Evolutionary conservation across 2,888 invertebrate species (phyloP).

Genomic region (Linyphia triangularis): DNA sequence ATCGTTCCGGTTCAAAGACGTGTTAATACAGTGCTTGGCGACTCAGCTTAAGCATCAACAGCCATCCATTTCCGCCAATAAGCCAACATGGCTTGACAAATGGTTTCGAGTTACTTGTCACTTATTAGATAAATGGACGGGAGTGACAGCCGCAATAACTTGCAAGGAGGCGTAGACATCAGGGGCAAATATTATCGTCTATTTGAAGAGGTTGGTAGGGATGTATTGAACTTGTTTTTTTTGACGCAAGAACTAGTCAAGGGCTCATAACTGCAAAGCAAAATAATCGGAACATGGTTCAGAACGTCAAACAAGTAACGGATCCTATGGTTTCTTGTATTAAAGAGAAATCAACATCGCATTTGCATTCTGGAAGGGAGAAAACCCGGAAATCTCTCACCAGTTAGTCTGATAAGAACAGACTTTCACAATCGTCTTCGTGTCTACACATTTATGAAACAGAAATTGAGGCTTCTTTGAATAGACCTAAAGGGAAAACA

Average conservation of each 20-base stretch:
- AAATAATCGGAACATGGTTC: too few relatives aligned
- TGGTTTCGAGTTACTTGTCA: conserved; percentile 12
- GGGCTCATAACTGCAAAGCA: too few relatives aligned
- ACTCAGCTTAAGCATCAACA: not conserved
- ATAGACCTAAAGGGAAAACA: too few relatives aligned
- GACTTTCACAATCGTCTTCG: not conserved
- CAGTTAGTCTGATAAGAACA: not conserved
- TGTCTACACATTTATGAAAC: not conserved
- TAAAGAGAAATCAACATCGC: not conserved
- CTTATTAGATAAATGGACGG: conserved; percentile 15
- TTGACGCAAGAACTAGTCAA: too few relatives aligned
- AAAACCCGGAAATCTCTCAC: not conserved
- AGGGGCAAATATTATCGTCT: too few relatives aligned
- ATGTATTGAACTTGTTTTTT: too few relatives aligned
- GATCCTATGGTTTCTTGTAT: not conserved
- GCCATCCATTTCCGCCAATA: conserved; percentile 16
- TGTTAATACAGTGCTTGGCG: conserved; percentile 41
- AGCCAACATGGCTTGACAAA: not conserved
- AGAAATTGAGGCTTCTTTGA: too few relatives aligned
- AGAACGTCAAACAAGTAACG: too few relatives aligned
- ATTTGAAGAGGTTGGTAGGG: too few relatives aligned
- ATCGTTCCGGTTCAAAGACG: conserved; percentile 25
- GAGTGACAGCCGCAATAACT: conserved; percentile 17
- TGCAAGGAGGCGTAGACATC: conserved; percentile 2
- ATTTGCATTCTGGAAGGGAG: not conserved